Percentiles rank a stretch among this genome's conserved stretches.
These are phyloP conservation scores for Thamnophis elegans DNA, from an alignment of 2,797 vertebrate species.

Conservation along the genomic window DNA sequence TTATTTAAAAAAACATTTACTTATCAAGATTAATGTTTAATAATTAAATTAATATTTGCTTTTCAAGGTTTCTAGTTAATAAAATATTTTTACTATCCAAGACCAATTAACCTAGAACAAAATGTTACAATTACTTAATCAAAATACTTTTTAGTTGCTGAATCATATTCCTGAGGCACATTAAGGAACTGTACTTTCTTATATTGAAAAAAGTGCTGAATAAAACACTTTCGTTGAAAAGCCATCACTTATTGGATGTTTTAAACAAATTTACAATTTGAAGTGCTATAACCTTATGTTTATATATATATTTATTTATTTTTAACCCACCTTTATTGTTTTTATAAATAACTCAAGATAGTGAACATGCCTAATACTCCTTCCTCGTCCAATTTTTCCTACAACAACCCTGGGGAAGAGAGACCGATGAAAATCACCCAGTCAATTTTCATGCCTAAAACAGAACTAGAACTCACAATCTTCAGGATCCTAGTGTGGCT, in stretches of 20 bases:
- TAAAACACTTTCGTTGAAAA: neutral
- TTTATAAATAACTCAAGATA: neutral
- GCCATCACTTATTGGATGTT: neutral
- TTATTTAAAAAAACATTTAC: neutral
- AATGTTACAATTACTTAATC: neutral
- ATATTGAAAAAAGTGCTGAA: neutral
- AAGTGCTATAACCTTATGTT: neutral
- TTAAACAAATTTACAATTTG: neutral
- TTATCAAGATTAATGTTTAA: neutral
- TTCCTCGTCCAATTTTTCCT: neutral
- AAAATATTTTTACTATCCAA: neutral
- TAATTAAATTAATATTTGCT: neutral
- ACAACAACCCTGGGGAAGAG: neutral
- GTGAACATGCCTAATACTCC: neutral
- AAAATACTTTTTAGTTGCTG: neutral
- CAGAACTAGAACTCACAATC: neutral
- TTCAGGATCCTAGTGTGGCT: neutral
- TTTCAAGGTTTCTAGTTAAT: neutral
- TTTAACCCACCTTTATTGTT: neutral
- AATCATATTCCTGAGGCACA: neutral
- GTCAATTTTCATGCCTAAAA: neutral
- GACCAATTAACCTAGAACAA: neutral
- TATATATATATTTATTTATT: neutral
- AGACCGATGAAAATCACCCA: neutral
- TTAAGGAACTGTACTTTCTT: neutral